Conservation (phyloP, 2,113 vertebrate species). For the Hylia prasina region DNA sequence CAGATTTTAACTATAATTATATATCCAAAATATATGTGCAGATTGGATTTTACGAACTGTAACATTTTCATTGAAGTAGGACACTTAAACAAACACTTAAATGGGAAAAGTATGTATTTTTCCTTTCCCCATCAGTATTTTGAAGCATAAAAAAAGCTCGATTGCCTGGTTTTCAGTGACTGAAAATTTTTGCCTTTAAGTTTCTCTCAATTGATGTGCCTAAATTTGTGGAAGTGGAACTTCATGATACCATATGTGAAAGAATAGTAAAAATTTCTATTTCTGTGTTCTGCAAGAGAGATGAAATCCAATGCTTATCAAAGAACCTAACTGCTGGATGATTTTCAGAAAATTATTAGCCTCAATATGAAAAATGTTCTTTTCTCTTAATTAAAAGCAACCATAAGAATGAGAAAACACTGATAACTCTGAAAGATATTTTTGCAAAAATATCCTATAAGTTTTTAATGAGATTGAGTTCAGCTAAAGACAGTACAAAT, state of each 20-base stretch:
- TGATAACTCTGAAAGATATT: not conserved
- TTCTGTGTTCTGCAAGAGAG: not conserved
- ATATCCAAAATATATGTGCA: not conserved
- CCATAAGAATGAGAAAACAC: not conserved
- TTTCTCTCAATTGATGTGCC: not conserved
- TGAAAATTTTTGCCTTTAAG: not conserved
- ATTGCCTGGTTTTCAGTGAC: not conserved
- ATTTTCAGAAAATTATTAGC: not conserved
- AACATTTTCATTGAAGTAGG: not conserved
- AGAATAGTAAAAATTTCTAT: not conserved
- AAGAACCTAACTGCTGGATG: not conserved
- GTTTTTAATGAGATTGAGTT: not conserved
- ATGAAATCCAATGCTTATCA: not conserved
- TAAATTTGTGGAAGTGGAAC: not conserved
- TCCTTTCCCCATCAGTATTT: not conserved
- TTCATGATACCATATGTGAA: not conserved
- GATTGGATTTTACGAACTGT: not conserved
- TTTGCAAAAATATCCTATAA: not conserved
- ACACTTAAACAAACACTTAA: not conserved
- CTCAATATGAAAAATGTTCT: rapidly evolving
- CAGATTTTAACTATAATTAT: not conserved
- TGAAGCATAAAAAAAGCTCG: not conserved
- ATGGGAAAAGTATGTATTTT: not conserved
- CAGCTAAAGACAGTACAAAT: not conserved
- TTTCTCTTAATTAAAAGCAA: not conserved